Conservation (phyloP, 1,140 invertebrate genomes). For the Mizuhopecten yessoensis region DNA sequence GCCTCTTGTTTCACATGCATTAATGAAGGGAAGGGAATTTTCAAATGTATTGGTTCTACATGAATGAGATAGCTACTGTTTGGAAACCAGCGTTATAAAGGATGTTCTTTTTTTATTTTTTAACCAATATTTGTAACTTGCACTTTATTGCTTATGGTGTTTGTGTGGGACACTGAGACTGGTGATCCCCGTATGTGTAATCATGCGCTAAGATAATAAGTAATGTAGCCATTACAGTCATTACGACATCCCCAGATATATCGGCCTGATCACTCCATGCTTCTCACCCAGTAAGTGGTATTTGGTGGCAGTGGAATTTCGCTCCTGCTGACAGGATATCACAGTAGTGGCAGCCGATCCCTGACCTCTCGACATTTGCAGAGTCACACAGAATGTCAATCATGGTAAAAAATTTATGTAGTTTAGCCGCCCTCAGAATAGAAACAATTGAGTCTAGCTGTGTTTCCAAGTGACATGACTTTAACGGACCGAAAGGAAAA, state of each 20-base stretch:
- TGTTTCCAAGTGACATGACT: conserved; percentile 21
- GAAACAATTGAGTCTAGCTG: conserved; percentile 33
- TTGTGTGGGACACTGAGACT: background rate
- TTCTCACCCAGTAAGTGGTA: background rate
- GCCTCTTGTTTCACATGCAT: too few species aligned
- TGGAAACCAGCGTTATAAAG: background rate
- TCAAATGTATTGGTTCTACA: too few species aligned
- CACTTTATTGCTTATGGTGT: background rate
- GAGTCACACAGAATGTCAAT: conserved; percentile 5
- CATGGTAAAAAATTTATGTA: background rate
- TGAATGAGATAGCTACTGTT: too few species aligned
- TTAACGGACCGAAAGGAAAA: background rate
- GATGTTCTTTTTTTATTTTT: background rate
- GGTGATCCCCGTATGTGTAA: background rate
- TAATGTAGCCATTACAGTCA: background rate
- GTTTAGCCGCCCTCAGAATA: background rate
- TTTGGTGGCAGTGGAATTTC: background rate
- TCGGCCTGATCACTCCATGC: background rate
- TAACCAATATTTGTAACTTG: background rate
- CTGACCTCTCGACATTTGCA: conserved; percentile 27
- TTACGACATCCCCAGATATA: background rate
- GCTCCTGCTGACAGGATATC: background rate
- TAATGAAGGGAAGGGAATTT: too few species aligned
- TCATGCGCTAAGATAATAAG: conserved; percentile 1
- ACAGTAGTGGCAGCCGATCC: background rate